Conservation (phyloP, 2,888 invertebrate genomes). For the Cephus pulcher region DNA sequence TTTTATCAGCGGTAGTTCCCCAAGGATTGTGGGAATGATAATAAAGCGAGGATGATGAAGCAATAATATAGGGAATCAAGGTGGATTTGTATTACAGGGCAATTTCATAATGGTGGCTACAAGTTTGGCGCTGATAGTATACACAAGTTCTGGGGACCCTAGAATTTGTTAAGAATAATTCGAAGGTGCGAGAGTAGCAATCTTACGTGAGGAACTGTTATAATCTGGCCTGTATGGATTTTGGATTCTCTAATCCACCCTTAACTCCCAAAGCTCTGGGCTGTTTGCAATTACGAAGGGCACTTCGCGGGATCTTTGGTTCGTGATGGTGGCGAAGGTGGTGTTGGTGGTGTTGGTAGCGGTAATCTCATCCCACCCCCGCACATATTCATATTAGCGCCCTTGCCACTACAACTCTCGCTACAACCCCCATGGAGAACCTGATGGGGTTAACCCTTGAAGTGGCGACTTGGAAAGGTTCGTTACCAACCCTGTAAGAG, state of each 20-base stretch:
- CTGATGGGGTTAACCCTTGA: conserved; percentile 8
- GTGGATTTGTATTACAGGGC: background rate
- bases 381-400: conserved; percentile 37
- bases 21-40: background rate
- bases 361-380: conserved; percentile 30
- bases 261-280: conserved; percentile 27
- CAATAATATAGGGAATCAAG: background rate
- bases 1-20: background rate
- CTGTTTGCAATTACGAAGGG: conserved; percentile 47
- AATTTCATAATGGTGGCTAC: background rate
- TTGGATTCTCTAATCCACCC: conserved; percentile 31
- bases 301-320: conserved; percentile 40
- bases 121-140: background rate
- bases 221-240: background rate
- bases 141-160: background rate
- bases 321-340: conserved; percentile 19
- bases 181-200: background rate
- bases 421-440: conserved; percentile 4
- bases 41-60: background rate
- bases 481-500: background rate
- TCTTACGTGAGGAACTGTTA: background rate
- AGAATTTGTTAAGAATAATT: background rate
- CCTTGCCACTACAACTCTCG: conserved; percentile 7
- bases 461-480: conserved; percentile 4
- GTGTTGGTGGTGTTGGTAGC: conserved; percentile 11